Base-by-base conservation (phyloP, 1,140 invertebrate genomes). In the Zophobas morio region DNA sequence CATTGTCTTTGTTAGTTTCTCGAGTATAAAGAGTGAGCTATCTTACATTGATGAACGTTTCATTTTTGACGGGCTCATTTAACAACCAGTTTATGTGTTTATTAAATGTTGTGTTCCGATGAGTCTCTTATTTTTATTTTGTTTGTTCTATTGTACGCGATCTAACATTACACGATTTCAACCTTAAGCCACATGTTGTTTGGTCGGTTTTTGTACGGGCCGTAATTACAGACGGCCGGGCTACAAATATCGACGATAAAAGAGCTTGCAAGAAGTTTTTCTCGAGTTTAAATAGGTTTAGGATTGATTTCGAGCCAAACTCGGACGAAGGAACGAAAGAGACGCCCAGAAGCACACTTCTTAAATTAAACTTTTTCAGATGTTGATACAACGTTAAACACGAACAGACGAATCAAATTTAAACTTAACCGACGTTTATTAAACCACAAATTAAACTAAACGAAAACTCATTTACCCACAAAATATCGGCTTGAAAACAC, bases 21-120 rank as follows among this genome's bases (percentile, higher is more conserved):
- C 49, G 56, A 70, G 78, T 63, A 77, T 77, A 79, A 79, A 76
- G 71, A 70, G 70, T 74, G 60, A 71, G 76, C 79, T 78, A 77
- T 80, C 72, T 80, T 76, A 72, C 76, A 75, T 75, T 80, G 51
- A 78, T 74, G 70, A 78, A 77, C 70, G 60, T 75, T 80, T 73
- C 57, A 37, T 63, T 78, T 71, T 75, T 73, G 76, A 80, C 56
- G 74, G 54, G 57, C 71, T 70, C 47, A 53, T 79, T 71, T 74
- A 79, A 79, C 71, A 77, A 76, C 49, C 49, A 81, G 74, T 70
- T 77, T 81, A 78, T 77, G 71, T 79, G 77, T 80, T 81, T 79
- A 81, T 76, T 79, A 81, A 81, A 81, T 78, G 70, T 74, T 81
- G 70, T 78, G 60, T 49, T 73, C 49, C 39, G 53, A 71, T 6